A percentile compares a stretch with the other conserved stretches of the same genome.
These are phyloP conservation scores for Sapajus apella DNA, from an alignment of 2,113 vertebrate genomes.

Conservation along the genomic window DNA sequence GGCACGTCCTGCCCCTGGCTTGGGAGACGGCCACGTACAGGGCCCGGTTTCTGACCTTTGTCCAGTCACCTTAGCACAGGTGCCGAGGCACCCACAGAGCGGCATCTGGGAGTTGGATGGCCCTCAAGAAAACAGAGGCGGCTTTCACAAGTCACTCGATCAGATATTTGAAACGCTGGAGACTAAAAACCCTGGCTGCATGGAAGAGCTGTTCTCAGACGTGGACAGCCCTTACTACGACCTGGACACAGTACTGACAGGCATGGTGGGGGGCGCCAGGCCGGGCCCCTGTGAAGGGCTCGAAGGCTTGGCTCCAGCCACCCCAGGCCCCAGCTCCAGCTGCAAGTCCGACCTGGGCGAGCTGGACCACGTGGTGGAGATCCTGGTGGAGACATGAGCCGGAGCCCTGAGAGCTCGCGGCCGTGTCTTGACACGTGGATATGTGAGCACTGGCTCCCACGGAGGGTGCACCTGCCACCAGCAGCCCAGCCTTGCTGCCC, in stretches of 20 bases:
- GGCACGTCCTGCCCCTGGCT: slow-evolving; percentile 83
- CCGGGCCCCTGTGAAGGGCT: slow-evolving; percentile 92
- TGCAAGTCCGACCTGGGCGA: slow-evolving; percentile 97
- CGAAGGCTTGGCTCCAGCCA: slow-evolving; percentile 88
- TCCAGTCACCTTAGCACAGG: slow-evolving; percentile 63
- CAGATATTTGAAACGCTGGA: slow-evolving; percentile 97
- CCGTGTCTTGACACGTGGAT: neutral
- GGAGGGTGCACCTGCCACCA: neutral
- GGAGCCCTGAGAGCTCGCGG: neutral
- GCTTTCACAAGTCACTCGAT: slow-evolving; percentile 90
- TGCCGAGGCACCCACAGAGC: slow-evolving; percentile 83
- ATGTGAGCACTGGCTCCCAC: no score
- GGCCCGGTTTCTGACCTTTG: slow-evolving; percentile 72
- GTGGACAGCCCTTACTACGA: slow-evolving; percentile 95
- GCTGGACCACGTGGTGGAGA: slow-evolving; percentile 98
- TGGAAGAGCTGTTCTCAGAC: slow-evolving; percentile 95
- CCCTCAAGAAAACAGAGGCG: slow-evolving; percentile 86
- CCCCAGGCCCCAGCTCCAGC: slow-evolving; percentile 86
- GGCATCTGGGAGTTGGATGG: slow-evolving; percentile 89
- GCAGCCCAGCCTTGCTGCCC: neutral
- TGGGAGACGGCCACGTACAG: slow-evolving; percentile 62
- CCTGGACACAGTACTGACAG: slow-evolving; percentile 95
- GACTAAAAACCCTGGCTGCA: slow-evolving; percentile 88
- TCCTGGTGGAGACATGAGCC: slow-evolving; percentile 95
- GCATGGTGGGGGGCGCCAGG: slow-evolving; percentile 92